Conservation (phyloP, 1,140 invertebrate genomes). For the Scaptodrosophila lebanonensis region DNA sequence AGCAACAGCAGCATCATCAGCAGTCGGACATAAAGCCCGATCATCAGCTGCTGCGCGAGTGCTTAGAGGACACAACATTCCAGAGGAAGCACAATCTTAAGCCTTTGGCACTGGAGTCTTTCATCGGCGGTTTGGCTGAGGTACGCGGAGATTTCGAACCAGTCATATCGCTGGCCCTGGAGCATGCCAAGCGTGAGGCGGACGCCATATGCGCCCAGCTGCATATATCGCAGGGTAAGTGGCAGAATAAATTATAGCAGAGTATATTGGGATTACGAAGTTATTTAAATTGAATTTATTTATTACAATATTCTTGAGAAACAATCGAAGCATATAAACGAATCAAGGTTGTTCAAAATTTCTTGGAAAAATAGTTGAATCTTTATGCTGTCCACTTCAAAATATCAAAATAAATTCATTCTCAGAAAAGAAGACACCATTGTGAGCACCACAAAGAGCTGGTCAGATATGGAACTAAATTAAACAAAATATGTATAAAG, state of each 20-base stretch:
- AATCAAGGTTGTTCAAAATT: no score
- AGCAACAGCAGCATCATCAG: slow-evolving; percentile 40
- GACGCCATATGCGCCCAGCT: slow-evolving; percentile 89
- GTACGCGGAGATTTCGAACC: slow-evolving; percentile 86
- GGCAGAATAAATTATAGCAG: no score
- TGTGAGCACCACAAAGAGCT: no score
- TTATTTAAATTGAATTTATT: background rate
- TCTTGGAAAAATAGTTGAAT: no score
- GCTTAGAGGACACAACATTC: slow-evolving; percentile 88
- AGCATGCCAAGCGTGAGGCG: slow-evolving; percentile 90
- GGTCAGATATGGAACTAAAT: no score
- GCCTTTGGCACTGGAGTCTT: slow-evolving; percentile 82
- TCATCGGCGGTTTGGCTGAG: slow-evolving; percentile 78
- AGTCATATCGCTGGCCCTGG: slow-evolving; percentile 89
- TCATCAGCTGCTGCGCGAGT: slow-evolving; percentile 88
- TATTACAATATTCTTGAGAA: background rate
- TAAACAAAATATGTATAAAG: no score
- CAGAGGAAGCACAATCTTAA: slow-evolving; percentile 88
- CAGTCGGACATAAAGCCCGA: slow-evolving; percentile 78
- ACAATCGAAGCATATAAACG: background rate
- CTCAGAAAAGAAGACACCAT: no score
- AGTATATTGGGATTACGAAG: no score
- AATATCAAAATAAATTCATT: no score
- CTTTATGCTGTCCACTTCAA: no score
- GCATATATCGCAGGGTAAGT: slow-evolving; percentile 90